phyloP scores from a whole-genome alignment of 2,113 vertebrate species.

The Notothenia coriiceps region DNA sequence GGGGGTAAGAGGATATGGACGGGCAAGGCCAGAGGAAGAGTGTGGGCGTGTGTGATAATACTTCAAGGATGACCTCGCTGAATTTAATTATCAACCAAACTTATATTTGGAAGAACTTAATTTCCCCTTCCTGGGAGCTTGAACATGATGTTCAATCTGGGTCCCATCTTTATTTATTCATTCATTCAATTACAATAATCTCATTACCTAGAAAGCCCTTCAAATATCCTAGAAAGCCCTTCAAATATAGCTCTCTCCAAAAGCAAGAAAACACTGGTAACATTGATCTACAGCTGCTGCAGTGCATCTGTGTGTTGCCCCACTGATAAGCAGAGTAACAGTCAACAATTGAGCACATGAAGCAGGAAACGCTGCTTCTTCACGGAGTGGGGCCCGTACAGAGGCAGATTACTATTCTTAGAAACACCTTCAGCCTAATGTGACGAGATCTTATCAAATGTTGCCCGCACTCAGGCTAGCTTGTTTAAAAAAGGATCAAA shows the following conservation, averaged over 20 bases:
- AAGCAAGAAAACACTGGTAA: neutral
- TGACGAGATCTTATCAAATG: neutral
- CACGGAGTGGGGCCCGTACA: neutral
- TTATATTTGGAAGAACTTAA: conserved; percentile 25
- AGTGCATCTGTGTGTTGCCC: neutral
- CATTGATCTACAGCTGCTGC: neutral
- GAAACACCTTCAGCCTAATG: neutral
- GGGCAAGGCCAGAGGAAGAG: conserved; percentile 60
- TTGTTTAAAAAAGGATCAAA: too few species aligned
- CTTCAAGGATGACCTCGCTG: conserved; percentile 37
- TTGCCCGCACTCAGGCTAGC: neutral
- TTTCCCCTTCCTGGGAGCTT: conserved; percentile 11
- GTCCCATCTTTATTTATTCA: neutral
- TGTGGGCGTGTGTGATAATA: conserved; percentile 21
- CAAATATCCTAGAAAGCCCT: too few species aligned
- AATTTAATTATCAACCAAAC: conserved; percentile 35
- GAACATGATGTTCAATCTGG: neutral
- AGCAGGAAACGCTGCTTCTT: neutral
- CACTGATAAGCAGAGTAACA: neutral
- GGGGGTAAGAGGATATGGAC: conserved; percentile 28
- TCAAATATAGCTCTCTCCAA: neutral
- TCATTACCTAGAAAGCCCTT: neutral
- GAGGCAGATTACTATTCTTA: neutral
- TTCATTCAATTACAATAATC: neutral
- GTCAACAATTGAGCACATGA: neutral